Conservation (phyloP, 2,888 invertebrate species). For the Xylophagus ater region DNA sequence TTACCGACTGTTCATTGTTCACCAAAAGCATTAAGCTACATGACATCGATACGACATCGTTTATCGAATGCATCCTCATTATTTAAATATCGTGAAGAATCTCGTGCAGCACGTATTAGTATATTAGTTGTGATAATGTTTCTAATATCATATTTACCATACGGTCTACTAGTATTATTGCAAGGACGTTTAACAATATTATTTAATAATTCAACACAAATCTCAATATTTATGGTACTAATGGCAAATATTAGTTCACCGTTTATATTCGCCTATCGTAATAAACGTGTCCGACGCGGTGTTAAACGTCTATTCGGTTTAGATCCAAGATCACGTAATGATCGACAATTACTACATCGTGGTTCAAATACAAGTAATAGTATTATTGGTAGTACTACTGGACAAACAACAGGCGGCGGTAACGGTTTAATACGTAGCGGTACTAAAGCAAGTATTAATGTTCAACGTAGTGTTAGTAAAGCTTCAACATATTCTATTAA, state of each 20-base stretch:
- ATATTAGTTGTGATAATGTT: constrained; percentile 42
- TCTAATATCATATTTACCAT: constrained; percentile 38
- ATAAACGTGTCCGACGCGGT: constrained; percentile 39
- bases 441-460: constrained; percentile 24
- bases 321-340: constrained; percentile 26
- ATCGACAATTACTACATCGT: constrained; percentile 29
- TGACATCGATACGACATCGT: constrained; percentile 63
- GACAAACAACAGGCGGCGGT: too few species aligned
- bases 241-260: constrained; percentile 38
- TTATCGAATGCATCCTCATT: constrained; percentile 76
- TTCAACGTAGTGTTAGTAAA: constrained; percentile 36
- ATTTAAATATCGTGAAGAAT: constrained; percentile 78
- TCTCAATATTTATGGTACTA: constrained; percentile 36
- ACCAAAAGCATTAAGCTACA: constrained; percentile 41
- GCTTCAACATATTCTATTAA: constrained; percentile 35
- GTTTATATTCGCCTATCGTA: constrained; percentile 39
- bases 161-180: constrained; percentile 34
- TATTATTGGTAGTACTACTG: too few species aligned
- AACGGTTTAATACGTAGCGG: constrained; percentile 16
- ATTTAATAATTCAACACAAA: constrained; percentile 32
- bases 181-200: constrained; percentile 32
- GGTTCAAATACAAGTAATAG: constrained; percentile 16
- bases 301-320: constrained; percentile 36
- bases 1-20: constrained; percentile 35
- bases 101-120: constrained; percentile 78